Percentiles rank a stretch among this genome's conserved stretches.
phyloP scores from a whole-genome alignment of 2,797 vertebrate species.

The Parotocinclus haroldoi region DNA sequence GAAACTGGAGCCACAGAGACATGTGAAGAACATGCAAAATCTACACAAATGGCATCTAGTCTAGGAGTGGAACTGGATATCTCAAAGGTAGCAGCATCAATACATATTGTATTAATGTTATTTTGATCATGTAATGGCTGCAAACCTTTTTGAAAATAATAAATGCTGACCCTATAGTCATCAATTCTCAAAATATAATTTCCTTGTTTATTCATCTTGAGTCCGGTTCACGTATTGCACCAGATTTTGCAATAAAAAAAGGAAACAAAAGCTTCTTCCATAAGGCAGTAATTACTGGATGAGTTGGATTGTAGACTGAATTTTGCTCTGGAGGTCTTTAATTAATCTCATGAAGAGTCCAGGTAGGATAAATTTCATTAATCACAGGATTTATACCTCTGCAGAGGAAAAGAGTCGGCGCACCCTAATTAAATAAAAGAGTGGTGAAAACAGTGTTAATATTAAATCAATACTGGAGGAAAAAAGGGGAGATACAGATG shows the following conservation, averaged over 20 bases:
- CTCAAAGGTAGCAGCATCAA: too few species aligned
- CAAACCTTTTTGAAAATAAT: too few species aligned
- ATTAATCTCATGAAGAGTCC: slow-evolving; percentile 43
- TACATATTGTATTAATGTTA: too few species aligned
- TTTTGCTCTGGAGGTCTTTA: slow-evolving; percentile 34
- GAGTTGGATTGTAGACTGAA: slow-evolving; percentile 22
- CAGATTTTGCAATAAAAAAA: neutral
- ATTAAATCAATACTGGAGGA: slow-evolving; percentile 63
- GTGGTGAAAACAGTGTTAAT: slow-evolving; percentile 60
- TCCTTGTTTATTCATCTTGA: too few species aligned
- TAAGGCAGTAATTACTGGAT: slow-evolving; percentile 22
- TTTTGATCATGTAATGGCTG: too few species aligned
- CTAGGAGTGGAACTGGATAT: too few species aligned
- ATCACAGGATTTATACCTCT: slow-evolving; percentile 48
- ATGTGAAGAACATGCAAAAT: too few species aligned
- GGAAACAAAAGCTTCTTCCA: neutral
- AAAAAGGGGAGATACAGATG: neutral
- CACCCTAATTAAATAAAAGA: slow-evolving; percentile 62
- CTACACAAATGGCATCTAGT: too few species aligned
- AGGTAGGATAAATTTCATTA: slow-evolving; percentile 49
- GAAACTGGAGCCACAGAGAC: too few species aligned
- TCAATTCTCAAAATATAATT: too few species aligned
- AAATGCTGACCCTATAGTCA: too few species aligned
- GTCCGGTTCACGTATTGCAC: too few species aligned
- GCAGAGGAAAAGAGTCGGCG: slow-evolving; percentile 49